These are phyloP conservation scores for Galerucella nymphaeae DNA, from an alignment of 2,888 invertebrate species.

Conservation along the genomic window DNA sequence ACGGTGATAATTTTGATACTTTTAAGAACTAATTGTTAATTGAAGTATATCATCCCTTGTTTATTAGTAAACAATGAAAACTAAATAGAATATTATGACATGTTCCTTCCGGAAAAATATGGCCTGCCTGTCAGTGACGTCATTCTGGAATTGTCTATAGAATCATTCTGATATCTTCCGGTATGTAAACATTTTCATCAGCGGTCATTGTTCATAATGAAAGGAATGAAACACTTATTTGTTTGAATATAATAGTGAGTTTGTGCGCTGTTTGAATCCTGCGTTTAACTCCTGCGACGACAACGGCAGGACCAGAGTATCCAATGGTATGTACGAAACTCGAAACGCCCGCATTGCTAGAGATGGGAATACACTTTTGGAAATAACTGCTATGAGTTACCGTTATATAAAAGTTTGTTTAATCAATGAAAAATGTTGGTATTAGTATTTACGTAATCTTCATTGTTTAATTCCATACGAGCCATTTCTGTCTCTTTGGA, in stretches of 20 bases:
- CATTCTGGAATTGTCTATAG: too few relatives aligned
- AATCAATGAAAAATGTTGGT: too few relatives aligned
- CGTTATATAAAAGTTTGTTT: background rate
- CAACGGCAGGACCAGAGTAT: constrained; percentile 21
- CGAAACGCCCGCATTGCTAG: constrained; percentile 14
- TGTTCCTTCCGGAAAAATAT: too few relatives aligned
- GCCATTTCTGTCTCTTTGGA: too few relatives aligned
- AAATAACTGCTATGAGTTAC: background rate
- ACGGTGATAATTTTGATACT: too few relatives aligned
- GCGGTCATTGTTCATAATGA: background rate
- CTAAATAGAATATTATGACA: too few relatives aligned
- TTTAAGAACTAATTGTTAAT: too few relatives aligned
- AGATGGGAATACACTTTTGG: constrained; percentile 13
- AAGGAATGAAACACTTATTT: background rate
- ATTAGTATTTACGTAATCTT: too few relatives aligned
- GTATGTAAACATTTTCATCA: background rate
- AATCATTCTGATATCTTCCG: background rate
- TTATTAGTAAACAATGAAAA: too few relatives aligned
- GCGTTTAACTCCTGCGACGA: constrained; percentile 30
- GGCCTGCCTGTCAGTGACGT: too few relatives aligned
- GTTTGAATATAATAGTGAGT: background rate
- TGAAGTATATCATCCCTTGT: too few relatives aligned
- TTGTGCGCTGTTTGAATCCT: constrained; percentile 20
- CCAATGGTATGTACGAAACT: background rate
- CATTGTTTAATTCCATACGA: too few relatives aligned